Evolutionary conservation across 2,888 invertebrate genomes (phyloP), one percentile per base, ranked within the genome.

Genomic region (Tortrix viridana): DNA sequence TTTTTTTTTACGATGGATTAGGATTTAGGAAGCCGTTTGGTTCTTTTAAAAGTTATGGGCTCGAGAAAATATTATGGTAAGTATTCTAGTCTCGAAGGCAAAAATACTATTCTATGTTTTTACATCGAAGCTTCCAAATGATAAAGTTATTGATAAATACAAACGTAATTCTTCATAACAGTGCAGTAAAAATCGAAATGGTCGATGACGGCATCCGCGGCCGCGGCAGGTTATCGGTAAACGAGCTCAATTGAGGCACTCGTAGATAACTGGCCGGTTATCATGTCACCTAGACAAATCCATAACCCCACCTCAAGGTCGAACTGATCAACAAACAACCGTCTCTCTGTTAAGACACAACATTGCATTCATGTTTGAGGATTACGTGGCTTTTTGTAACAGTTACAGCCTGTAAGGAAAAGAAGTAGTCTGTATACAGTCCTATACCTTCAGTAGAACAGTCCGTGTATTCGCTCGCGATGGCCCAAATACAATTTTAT

Each of bases 401-500:
- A 26, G 16, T 41, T 38, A 14, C 4, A 32, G 20, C 22, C 20
- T 56, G 41, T 41, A 16, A 22, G n/a, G n/a, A 43, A 53, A 4
- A 4, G 2, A 22, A 9, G 26, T 32, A 32, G 26, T 2, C 26
- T 32, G 7, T 26, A 12, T n/a, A n/a, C n/a, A n/a, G n/a, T n/a
- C n/a, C n/a, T n/a, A n/a, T n/a, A 52, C 38, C 4, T 38, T 7
- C 38, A 20, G 26, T 26, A 23, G 56, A 63, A 57, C 52, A 52
- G 46, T 19, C 46, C 37, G 61, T 41, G 22, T 59, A 44, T 60
- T 55, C 60, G 60, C 53, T 81, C 77, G 32, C 32, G 32, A 75
- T 84, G 88, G 81, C 89, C 88, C 83, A 81, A 84, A 89, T 87
- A 83, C 81, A 72, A 84, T 84, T 89, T 88, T 87, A 88, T 89